These are phyloP conservation scores for Zaprionus africanus DNA, from an alignment of 1,140 invertebrate species.

Conservation along the genomic window DNA sequence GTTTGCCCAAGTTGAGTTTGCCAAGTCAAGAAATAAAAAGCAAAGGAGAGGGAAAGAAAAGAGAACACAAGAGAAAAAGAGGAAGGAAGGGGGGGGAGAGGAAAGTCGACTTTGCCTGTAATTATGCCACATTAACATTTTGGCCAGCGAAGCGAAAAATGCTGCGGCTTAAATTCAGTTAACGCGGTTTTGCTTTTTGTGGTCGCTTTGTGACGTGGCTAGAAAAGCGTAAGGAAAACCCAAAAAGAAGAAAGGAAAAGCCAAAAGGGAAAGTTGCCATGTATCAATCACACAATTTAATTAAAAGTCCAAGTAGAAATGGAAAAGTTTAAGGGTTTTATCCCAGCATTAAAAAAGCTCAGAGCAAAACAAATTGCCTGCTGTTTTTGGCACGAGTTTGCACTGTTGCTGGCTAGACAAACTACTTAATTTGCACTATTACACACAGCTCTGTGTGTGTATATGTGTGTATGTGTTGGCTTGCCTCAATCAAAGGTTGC, in stretches of 20 bases:
- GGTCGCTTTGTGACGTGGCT: slow-evolving; percentile 40
- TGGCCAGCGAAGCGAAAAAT: slow-evolving; percentile 64
- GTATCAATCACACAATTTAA: slow-evolving; percentile 66
- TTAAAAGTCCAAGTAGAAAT: slow-evolving; percentile 52
- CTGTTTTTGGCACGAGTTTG: slow-evolving; percentile 26
- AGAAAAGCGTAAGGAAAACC: not conserved
- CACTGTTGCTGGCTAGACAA: slow-evolving; percentile 27
- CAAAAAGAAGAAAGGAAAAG: not conserved
- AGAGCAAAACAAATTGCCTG: slow-evolving; percentile 23
- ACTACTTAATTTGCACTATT: slow-evolving; percentile 40
- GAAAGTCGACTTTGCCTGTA: slow-evolving; percentile 50
- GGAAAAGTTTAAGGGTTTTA: slow-evolving; percentile 5
- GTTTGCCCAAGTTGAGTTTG: slow-evolving; percentile 35
- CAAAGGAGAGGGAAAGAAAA: not conserved
- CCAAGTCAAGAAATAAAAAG: slow-evolving; percentile 11
- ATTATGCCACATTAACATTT: slow-evolving; percentile 78
- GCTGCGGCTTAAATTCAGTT: slow-evolving; percentile 64
- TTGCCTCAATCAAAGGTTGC: slow-evolving; percentile 62
- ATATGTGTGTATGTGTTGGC: not conserved
- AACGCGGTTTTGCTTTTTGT: slow-evolving; percentile 43
- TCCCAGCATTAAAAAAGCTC: not conserved
- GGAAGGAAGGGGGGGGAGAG: slow-evolving; percentile 7
- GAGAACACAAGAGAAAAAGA: slow-evolving; percentile 11
- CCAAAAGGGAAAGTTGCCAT: slow-evolving; percentile 41
- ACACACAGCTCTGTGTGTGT: slow-evolving; percentile 10